These are phyloP conservation scores for Sinocyclocheilus rhinocerous DNA, from an alignment of 2,113 vertebrate species.

Conservation along the genomic window DNA sequence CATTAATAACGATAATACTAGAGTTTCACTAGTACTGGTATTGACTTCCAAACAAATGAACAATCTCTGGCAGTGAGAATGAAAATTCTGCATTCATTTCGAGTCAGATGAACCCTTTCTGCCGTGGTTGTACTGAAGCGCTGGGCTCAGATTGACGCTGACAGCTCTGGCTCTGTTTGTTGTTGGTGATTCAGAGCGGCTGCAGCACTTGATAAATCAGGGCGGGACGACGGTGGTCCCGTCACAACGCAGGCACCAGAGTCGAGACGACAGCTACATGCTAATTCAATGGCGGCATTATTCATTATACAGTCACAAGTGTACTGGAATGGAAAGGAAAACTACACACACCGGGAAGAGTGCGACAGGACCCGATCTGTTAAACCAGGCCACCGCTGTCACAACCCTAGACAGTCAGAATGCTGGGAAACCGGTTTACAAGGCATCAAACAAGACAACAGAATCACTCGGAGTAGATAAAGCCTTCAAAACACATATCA, in stretches of 20 bases:
- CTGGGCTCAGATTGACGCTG: constrained; percentile 68
- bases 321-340: constrained; percentile 74
- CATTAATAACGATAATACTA: background rate
- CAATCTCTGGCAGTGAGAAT: constrained; percentile 29
- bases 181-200: constrained; percentile 74
- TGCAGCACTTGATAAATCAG: constrained; percentile 80
- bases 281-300: constrained; percentile 81
- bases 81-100: constrained; percentile 24
- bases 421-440: background rate
- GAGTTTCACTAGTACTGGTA: background rate
- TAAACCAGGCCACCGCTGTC: constrained; percentile 66
- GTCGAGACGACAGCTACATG: constrained; percentile 80
- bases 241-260: constrained; percentile 74
- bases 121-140: constrained; percentile 53
- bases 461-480: background rate
- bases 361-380: constrained; percentile 71
- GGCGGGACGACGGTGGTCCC: constrained; percentile 73
- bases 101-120: constrained; percentile 73
- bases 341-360: constrained; percentile 70
- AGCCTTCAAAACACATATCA: background rate
- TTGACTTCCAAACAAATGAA: background rate
- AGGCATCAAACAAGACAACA: background rate
- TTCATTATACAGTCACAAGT: constrained; percentile 78
- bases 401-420: constrained; percentile 39
- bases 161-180: constrained; percentile 71